A percentile compares a stretch with the other conserved stretches of the same genome.
These are phyloP conservation scores for Blastobasis lacticolella DNA, from an alignment of 2,888 invertebrate genomes.

Conservation along the genomic window DNA sequence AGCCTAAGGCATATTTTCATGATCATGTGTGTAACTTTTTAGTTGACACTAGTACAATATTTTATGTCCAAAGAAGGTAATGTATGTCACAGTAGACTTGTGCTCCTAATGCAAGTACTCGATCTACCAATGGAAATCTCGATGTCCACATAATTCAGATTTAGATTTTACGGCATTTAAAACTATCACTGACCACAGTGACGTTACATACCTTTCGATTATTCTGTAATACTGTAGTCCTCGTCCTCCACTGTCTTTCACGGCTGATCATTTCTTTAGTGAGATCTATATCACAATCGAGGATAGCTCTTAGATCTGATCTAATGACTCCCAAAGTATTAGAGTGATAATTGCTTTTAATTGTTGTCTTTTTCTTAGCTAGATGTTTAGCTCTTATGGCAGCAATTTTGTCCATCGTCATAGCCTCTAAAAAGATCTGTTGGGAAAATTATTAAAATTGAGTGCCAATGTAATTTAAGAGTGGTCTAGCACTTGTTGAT, in stretches of 20 bases:
- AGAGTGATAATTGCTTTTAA: constrained; percentile 90
- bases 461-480: too few species aligned
- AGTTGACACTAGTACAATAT: too few species aligned
- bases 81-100: too few species aligned
- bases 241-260: constrained; percentile 96
- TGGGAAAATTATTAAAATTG: not conserved
- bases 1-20: too few species aligned
- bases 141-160: too few species aligned
- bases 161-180: too few species aligned
- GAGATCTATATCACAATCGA: constrained; percentile 95
- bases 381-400: constrained; percentile 97
- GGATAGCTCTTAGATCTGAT: constrained; percentile 89
- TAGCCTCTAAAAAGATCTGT: constrained; percentile 95
- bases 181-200: too few species aligned
- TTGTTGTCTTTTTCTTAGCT: constrained; percentile 96
- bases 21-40: too few species aligned
- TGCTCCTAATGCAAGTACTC: too few species aligned
- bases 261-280: constrained; percentile 97
- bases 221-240: constrained; percentile 96
- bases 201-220: constrained; percentile 85
- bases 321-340: constrained; percentile 88
- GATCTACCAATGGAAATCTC: too few species aligned
- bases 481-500: too few species aligned
- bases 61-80: too few species aligned
- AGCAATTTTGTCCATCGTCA: constrained; percentile 98